These are phyloP conservation scores for Eupithecia subfuscata DNA, from an alignment of 2,888 invertebrate genomes.

Conservation along the genomic window DNA sequence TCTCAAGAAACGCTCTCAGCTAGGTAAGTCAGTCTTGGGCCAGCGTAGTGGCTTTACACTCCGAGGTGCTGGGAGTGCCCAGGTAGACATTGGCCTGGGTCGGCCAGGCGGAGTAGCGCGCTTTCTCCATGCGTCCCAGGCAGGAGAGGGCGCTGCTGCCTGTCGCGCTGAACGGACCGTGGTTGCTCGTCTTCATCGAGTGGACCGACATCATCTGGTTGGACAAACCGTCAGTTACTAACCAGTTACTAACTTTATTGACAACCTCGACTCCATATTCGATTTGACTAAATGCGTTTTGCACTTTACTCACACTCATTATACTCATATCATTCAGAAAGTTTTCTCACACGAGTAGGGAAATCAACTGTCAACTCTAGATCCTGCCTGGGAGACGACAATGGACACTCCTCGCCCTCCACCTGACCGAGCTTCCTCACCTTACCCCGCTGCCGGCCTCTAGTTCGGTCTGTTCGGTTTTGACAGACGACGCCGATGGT, in stretches of 20 bases:
- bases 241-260: neutral
- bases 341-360: too few relatives aligned
- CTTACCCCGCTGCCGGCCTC: too few relatives aligned
- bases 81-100: slow-evolving; percentile 59
- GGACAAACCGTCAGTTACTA: neutral
- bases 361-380: too few relatives aligned
- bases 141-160: slow-evolving; percentile 55
- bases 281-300: too few relatives aligned
- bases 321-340: too few relatives aligned
- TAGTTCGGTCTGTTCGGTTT: too few relatives aligned
- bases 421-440: too few relatives aligned
- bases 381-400: too few relatives aligned
- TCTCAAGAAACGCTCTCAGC: neutral
- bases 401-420: too few relatives aligned
- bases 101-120: slow-evolving; percentile 62
- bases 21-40: slow-evolving; percentile 26
- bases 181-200: slow-evolving; percentile 61
- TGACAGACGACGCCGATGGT: too few relatives aligned
- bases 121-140: slow-evolving; percentile 59
- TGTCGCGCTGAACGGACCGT: slow-evolving; percentile 52
- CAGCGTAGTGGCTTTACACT: slow-evolving; percentile 28
- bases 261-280: neutral
- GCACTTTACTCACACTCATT: too few relatives aligned
- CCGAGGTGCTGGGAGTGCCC: slow-evolving; percentile 27
- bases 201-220: slow-evolving; percentile 73